Evolutionary conservation across 1,140 invertebrate genomes (phyloP), one percentile per base, ranked within the genome.

Genomic region (Cydia amplana): DNA sequence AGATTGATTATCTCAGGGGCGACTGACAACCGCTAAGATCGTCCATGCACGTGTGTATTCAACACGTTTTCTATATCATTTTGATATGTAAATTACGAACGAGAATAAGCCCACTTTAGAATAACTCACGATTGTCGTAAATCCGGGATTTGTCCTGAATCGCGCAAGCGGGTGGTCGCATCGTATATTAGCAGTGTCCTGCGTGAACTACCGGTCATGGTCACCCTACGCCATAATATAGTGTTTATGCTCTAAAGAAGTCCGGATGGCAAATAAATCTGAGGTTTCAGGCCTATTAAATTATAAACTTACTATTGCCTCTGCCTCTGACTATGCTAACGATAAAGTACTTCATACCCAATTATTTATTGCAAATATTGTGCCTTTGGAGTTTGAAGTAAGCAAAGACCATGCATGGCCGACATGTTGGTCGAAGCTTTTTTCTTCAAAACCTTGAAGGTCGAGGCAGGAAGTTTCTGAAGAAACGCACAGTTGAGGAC

Each of bases 121-220:
- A 70, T 70, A 67, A 67, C 64, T 67, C 64, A 70, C 64, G 64
- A n/a, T 36, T 32, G 16, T 70, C 65, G 36, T 70, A 70, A 70
- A 40, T 70, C 28, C 65, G 6, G 65, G 65, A 70, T 70, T 70
- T 70, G 65, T 43, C 65, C 65, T 32, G 28, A 40, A 70, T 18
- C 28, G 28, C 32, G 0, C 65, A 40, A 40, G 65, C 65, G 65
- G 65, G 65, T 70, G 65, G 65, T 70, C 65, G 65, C 65, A 28
- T 67, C 25, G 32, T 70, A 40, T 70, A 70, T 70, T 70, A 18
- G 14, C 65, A 10, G 6, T 70, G 65, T 70, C 65, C 65, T 16
- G 64, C 32, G 65, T 70, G 65, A 70, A 70, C 65, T 70, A 70
- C 65, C 28, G 65, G 65, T 70, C 64, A 36, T 70, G 65, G 65